Conservation (phyloP, 2,113 vertebrate genomes). For the Monarcha castaneiventris region DNA sequence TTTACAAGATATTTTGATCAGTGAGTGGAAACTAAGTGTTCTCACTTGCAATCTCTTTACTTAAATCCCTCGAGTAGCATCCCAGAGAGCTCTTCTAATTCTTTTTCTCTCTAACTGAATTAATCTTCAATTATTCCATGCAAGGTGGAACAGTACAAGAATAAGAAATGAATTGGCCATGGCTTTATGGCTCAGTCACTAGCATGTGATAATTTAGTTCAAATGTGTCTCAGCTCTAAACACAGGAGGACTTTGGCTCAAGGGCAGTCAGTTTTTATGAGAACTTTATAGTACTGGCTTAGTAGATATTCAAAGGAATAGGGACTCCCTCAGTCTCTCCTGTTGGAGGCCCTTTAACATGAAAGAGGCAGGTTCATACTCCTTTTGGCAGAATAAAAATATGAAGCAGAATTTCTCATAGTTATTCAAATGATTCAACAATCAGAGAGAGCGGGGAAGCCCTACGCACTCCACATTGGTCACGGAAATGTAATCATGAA, state of each 20-base stretch:
- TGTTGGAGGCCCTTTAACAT: background rate
- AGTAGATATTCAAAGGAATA: background rate
- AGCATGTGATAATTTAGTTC: background rate
- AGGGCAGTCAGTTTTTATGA: background rate
- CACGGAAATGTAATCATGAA: background rate
- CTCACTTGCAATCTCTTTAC: background rate
- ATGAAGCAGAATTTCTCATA: background rate
- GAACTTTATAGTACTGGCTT: background rate
- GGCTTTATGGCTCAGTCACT: background rate
- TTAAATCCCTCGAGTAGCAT: background rate
- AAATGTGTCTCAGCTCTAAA: background rate
- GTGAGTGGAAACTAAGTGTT: conserved; percentile 4
- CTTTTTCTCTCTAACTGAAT: background rate
- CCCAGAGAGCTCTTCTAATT: background rate
- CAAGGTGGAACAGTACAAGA: background rate
- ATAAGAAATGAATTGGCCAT: background rate
- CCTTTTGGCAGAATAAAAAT: background rate
- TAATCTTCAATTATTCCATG: background rate
- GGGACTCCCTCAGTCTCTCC: background rate
- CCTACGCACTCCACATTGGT: rapidly evolving
- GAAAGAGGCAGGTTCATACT: background rate
- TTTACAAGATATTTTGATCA: conserved; percentile 35
- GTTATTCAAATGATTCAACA: background rate
- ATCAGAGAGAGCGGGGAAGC: rapidly evolving
- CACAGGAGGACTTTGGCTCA: background rate